Evolutionary conservation across 2,888 invertebrate species (phyloP), one percentile per base, ranked within the genome.

Genomic region (Raillietiella orientalis): DNA sequence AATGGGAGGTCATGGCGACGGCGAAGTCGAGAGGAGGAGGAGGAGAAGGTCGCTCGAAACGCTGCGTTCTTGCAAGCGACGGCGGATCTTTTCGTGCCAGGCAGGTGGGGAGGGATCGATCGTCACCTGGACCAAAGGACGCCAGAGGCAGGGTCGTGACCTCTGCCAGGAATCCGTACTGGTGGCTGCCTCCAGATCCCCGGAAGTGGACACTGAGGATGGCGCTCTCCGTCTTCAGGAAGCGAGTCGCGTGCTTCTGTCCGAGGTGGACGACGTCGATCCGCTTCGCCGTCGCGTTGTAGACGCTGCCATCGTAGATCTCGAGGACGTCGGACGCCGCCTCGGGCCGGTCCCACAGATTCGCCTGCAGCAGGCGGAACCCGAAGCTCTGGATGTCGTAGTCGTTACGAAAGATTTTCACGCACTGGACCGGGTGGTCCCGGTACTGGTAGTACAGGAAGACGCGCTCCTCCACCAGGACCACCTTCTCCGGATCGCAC

Each of bases 151-250:
- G 50, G 0, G 84, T 82, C 2, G 90, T 70, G 26, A 96, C 63
- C 52, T 96, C 93, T 10, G 93, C 96, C 33, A 96, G 71, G 41
- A 96, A 96, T 14, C 96, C 96, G 45, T 84, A 72, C 10, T 59
- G 58, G n/a, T 66, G 66, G 15, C 82, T 75, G 2, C 90, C 90
- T 14, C 90, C 84, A 36, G 84, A 87, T 0, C 87, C 84, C 39
- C 84, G 75, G 12, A 93, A 47, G 39, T 77, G 70, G 2, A 96
- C 55, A 38, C 82, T 82, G 35, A 96, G 47, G 10, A 38, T 36
- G 24, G 35, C n/a, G n/a, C n/a, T n/a, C n/a, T n/a, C n/a, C n/a
- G n/a, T n/a, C n/a, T n/a, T n/a, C n/a, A n/a, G n/a, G n/a, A n/a
- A n/a, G n/a, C n/a, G n/a, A n/a, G n/a, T n/a, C 11, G 12, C 4